phyloP scores from a whole-genome alignment of 2,888 invertebrate species.

The Latheticus oryzae region DNA sequence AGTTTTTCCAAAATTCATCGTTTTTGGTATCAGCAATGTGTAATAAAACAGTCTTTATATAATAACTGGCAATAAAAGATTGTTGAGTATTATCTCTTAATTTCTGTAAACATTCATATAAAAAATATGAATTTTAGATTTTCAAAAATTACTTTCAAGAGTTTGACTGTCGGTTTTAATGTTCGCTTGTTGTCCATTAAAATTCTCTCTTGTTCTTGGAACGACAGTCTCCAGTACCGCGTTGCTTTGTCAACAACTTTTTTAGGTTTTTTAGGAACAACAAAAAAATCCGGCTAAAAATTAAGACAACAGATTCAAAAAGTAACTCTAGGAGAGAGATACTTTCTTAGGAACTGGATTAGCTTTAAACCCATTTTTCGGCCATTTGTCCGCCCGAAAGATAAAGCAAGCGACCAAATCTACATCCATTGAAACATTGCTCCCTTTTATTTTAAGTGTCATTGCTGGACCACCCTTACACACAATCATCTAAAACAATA shows the following conservation, averaged over 20 bases:
- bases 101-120: slow-evolving; percentile 62
- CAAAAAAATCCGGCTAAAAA: slow-evolving; percentile 64
- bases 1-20: not conserved
- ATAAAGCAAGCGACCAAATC: slow-evolving; percentile 70
- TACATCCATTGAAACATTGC: slow-evolving; percentile 61
- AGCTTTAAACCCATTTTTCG: slow-evolving; percentile 59
- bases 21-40: slow-evolving; percentile 58
- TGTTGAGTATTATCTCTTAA: slow-evolving; percentile 66
- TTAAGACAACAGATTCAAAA: too few relatives aligned
- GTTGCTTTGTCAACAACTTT: slow-evolving; percentile 3
- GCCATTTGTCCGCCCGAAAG: slow-evolving; percentile 66
- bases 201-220: slow-evolving; percentile 69
- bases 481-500: slow-evolving; percentile 11
- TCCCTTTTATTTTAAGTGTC: slow-evolving; percentile 62
- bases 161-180: slow-evolving; percentile 66
- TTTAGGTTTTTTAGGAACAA: slow-evolving; percentile 69
- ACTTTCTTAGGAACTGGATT: slow-evolving; percentile 43
- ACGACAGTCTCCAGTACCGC: slow-evolving; percentile 70
- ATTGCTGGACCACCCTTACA: slow-evolving; percentile 68
- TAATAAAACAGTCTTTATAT: slow-evolving; percentile 69
- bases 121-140: too few relatives aligned
- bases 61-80: slow-evolving; percentile 69
- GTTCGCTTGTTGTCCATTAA: slow-evolving; percentile 62
- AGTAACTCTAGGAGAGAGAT: slow-evolving; percentile 2
- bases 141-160: slow-evolving; percentile 61